Percentiles rank a stretch among this genome's conserved stretches.
Evolutionary conservation across 2,113 vertebrate genomes (phyloP).

Genomic region (Melanotaenia duboulayi): DNA sequence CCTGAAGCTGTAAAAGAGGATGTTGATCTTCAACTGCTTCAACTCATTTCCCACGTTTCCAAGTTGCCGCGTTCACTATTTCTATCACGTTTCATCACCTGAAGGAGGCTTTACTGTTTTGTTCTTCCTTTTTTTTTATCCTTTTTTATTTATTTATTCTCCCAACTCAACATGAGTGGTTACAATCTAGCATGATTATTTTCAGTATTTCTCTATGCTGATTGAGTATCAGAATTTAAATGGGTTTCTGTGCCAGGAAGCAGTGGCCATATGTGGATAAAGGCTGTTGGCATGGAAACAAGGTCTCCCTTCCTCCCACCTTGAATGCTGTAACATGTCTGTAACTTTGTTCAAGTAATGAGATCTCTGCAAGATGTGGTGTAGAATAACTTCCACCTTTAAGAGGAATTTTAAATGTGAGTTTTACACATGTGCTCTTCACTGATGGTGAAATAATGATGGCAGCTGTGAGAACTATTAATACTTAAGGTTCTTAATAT

Average conservation of each 20-base stretch:
- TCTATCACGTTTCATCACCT: background rate
- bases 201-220: slow-evolving; percentile 71
- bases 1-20: slow-evolving; percentile 7
- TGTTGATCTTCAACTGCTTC: slow-evolving; percentile 12
- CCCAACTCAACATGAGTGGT: slow-evolving; percentile 28
- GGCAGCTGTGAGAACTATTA: slow-evolving; percentile 30
- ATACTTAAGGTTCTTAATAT: slow-evolving; percentile 12
- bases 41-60: slow-evolving; percentile 7
- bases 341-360: slow-evolving; percentile 53
- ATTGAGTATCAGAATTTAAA: slow-evolving; percentile 77
- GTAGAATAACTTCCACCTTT: slow-evolving; percentile 33
- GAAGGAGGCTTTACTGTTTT: background rate
- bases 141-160: slow-evolving; percentile 7
- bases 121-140: background rate
- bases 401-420: slow-evolving; percentile 18
- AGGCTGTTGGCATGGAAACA: slow-evolving; percentile 75
- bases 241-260: slow-evolving; percentile 79
- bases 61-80: slow-evolving; percentile 19
- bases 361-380: slow-evolving; percentile 32
- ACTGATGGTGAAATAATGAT: slow-evolving; percentile 25
- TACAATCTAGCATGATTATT: slow-evolving; percentile 73
- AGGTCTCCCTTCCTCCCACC: slow-evolving; percentile 46
- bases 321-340: slow-evolving; percentile 62
- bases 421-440: background rate
- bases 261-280: slow-evolving; percentile 51